Percentiles rank a stretch among this genome's conserved stretches.
Conservation (phyloP, 35 echinoderm and acorn worm genomes). For the Anneissia japonica region DNA sequence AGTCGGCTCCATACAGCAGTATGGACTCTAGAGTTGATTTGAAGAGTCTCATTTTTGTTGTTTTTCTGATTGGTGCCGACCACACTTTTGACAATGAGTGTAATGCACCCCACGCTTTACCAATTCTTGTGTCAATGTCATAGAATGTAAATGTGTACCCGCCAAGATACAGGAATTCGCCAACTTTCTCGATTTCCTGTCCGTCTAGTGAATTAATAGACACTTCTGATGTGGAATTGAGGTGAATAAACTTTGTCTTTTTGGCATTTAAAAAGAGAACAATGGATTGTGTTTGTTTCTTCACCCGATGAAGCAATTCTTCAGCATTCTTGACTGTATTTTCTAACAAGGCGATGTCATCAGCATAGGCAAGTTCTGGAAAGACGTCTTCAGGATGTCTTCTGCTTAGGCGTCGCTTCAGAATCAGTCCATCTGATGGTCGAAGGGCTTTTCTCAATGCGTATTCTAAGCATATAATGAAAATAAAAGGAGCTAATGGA, state of each 20-base stretch:
- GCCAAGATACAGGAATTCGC: neutral
- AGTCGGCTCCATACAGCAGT: no score
- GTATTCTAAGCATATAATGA: no score
- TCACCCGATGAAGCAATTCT: neutral
- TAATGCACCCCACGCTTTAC: neutral
- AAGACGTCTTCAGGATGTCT: conserved; percentile 11
- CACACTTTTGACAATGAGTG: neutral
- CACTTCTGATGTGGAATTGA: neutral
- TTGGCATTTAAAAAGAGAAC: neutral
- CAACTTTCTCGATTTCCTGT: neutral
- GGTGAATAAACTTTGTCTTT: neutral
- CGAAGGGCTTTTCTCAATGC: no score
- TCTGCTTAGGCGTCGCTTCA: neutral
- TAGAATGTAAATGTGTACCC: neutral
- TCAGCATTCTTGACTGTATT: neutral
- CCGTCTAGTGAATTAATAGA: neutral
- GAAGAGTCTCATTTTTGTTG: neutral
- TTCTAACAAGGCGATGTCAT: conserved; percentile 24
- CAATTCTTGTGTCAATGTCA: neutral
- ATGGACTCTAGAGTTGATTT: no score
- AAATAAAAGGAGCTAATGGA: no score
- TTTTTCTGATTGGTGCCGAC: neutral
- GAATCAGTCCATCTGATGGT: conserved; percentile 29
- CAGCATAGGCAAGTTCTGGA: conserved; percentile 41
- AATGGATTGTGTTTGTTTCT: neutral